phyloP scores from a whole-genome alignment of 2,888 invertebrate species.

The Caenorhabditis zanzibari region DNA sequence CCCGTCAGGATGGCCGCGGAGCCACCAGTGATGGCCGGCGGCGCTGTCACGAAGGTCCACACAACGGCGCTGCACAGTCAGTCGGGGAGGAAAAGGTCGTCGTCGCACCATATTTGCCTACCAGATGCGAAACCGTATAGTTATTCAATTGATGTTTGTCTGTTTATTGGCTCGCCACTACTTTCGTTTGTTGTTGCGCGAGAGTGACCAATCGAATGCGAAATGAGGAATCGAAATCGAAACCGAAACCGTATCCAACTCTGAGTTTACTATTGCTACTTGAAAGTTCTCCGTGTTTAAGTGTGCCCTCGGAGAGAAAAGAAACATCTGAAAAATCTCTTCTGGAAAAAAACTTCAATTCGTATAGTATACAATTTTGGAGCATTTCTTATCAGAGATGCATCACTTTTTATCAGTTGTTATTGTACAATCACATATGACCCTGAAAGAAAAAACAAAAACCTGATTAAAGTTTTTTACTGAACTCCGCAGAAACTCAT shows the following conservation, averaged over 20 bases:
- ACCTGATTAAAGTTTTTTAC: no score
- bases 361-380: no score
- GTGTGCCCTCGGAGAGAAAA: no score
- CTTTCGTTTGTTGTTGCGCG: conserved; percentile 63
- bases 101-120: conserved; percentile 59
- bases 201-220: conserved; percentile 63
- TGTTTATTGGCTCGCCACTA: conserved; percentile 66
- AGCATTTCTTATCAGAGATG: no score
- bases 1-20: conserved; percentile 46
- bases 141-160: conserved; percentile 67
- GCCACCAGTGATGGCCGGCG: conserved; percentile 61
- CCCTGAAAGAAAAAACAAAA: background rate
- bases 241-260: conserved; percentile 59
- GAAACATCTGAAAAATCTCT: background rate
- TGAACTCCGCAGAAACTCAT: background rate
- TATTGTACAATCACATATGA: background rate
- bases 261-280: conserved; percentile 60
- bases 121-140: conserved; percentile 68
- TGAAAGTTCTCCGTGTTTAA: conserved; percentile 55
- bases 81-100: conserved; percentile 21
- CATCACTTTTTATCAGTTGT: no score
- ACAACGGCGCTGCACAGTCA: conserved; percentile 7
- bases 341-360: no score
- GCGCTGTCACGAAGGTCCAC: conserved; percentile 66
- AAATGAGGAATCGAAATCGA: conserved; percentile 61